Evolutionary conservation across 1,140 invertebrate species (phyloP).

Genomic region (Bacillus rossius): DNA sequence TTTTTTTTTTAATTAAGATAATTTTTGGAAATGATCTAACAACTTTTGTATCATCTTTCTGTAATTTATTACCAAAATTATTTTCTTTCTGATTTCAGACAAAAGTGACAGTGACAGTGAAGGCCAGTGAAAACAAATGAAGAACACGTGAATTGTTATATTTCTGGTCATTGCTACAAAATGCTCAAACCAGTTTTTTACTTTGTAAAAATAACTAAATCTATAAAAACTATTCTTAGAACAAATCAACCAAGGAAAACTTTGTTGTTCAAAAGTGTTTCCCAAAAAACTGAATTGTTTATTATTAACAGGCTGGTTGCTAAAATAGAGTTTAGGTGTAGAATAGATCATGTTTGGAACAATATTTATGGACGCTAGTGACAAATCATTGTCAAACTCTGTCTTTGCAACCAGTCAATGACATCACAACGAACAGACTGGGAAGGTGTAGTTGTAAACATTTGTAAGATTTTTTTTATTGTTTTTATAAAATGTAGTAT

Average conservation of each 20-base stretch:
- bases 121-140: constrained; percentile 59
- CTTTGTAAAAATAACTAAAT: background rate
- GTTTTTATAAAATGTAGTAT: background rate
- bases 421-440: background rate
- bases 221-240: background rate
- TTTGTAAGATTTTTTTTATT: background rate
- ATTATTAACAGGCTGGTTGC: constrained; percentile 1
- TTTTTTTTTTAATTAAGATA: too few species aligned
- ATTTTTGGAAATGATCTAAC: background rate
- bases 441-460: background rate
- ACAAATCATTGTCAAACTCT: background rate
- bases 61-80: background rate
- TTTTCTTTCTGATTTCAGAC: constrained; percentile 55
- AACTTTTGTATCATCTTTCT: background rate
- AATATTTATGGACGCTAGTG: background rate
- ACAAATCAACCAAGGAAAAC: background rate
- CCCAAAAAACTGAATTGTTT: background rate
- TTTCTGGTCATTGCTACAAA: constrained; percentile 11
- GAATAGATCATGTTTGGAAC: background rate
- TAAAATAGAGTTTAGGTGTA: background rate
- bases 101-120: constrained; percentile 90
- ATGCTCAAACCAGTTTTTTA: constrained; percentile 7
- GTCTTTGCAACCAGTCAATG: constrained; percentile 5
- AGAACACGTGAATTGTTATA: background rate
- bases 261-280: background rate